Percentiles rank a stretch among this genome's conserved stretches.
phyloP scores from a whole-genome alignment of 2,797 vertebrate genomes.

The Valencia hispanica region DNA sequence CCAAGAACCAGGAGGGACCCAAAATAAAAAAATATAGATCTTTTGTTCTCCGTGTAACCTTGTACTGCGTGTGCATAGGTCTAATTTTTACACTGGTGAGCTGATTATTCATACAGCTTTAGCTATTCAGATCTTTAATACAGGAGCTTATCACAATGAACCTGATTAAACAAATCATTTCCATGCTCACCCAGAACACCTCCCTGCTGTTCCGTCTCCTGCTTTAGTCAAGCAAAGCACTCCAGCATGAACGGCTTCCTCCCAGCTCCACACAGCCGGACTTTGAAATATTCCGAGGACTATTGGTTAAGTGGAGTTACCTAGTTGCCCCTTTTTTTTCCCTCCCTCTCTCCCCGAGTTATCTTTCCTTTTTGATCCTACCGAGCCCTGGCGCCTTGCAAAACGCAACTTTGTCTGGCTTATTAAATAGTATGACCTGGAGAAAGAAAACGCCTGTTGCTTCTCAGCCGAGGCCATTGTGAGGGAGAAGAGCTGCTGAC shows the following conservation, averaged over 20 bases:
- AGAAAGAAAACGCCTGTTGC: conserved; percentile 84
- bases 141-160: not conserved
- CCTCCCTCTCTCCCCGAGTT: conserved; percentile 86
- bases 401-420: conserved; percentile 87
- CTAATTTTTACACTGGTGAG: not conserved
- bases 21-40: not conserved
- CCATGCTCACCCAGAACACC: not conserved
- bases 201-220: not conserved
- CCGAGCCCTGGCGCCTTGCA: conserved; percentile 88
- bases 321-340: conserved; percentile 81
- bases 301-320: conserved; percentile 87
- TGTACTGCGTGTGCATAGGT: not conserved
- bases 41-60: not conserved
- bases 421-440: conserved; percentile 86
- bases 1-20: not conserved
- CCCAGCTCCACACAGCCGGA: conserved; percentile 72
- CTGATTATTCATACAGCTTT: not conserved
- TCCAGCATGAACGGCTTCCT: conserved; percentile 46
- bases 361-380: conserved; percentile 85
- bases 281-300: conserved; percentile 83
- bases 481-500: conserved; percentile 77
- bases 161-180: not conserved
- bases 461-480: conserved; percentile 81
- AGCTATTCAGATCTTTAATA: not conserved
- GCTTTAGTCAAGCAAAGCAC: not conserved